A percentile compares a stretch with the other conserved stretches of the same genome.
These are phyloP conservation scores for Stegodyphus dumicola DNA, from an alignment of 1,140 invertebrate species.

Conservation along the genomic window DNA sequence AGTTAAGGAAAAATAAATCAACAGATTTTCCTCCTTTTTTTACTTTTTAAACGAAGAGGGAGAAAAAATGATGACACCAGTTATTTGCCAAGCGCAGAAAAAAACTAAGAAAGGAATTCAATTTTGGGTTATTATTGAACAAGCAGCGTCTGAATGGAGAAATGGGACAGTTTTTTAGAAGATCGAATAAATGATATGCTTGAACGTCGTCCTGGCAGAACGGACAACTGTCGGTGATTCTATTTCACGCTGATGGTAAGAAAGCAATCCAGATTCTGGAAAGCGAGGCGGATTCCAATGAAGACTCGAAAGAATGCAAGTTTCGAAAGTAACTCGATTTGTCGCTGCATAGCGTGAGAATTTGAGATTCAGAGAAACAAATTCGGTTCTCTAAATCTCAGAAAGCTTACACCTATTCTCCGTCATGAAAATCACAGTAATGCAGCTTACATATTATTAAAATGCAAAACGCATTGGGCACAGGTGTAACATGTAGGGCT, in stretches of 20 bases:
- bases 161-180: slow-evolving; percentile 41
- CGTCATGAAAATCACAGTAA: no score
- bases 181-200: slow-evolving; percentile 44
- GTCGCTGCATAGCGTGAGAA: no score
- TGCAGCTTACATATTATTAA: no score
- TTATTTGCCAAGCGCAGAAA: slow-evolving; percentile 29
- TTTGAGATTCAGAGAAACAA: no score
- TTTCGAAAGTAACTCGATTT: no score
- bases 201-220: background rate
- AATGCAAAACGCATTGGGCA: no score
- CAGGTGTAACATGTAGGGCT: no score
- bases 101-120: slow-evolving; percentile 30
- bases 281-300: no score
- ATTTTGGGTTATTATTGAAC: slow-evolving; percentile 27
- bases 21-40: background rate
- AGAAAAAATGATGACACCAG: background rate
- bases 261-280: background rate
- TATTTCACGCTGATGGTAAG: slow-evolving; percentile 9
- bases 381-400: no score
- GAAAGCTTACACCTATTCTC: no score
- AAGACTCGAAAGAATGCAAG: no score
- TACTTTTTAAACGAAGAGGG: background rate
- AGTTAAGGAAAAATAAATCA: slow-evolving; percentile 19
- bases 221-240: slow-evolving; percentile 7
- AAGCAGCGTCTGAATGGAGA: slow-evolving; percentile 18